Percentiles rank a stretch among this genome's conserved stretches.
phyloP scores from a whole-genome alignment of 2,113 vertebrate genomes.

The Scolopax mira region DNA sequence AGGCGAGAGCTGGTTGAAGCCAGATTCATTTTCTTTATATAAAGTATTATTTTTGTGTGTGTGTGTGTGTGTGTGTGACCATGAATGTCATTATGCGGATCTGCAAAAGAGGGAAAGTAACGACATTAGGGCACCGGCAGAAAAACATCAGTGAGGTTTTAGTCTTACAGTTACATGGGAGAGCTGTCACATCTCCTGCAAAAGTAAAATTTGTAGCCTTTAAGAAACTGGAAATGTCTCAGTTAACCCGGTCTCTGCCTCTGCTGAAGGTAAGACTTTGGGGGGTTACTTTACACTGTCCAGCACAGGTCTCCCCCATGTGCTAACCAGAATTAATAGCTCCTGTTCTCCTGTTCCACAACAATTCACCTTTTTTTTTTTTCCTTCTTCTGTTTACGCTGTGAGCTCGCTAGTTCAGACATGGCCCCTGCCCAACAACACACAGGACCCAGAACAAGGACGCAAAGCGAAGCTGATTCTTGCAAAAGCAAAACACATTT shows the following conservation, averaged over 20 bases:
- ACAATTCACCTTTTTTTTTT: not conserved
- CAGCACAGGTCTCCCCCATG: not conserved
- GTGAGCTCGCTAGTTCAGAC: not conserved
- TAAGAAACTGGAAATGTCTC: not conserved
- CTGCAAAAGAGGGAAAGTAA: not conserved
- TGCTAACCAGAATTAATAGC: not conserved
- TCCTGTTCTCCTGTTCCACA: not conserved
- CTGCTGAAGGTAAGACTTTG: not conserved
- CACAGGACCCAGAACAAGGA: not conserved
- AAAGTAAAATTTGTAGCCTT: not conserved
- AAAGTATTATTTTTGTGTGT: not conserved
- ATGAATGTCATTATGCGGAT: slow-evolving; percentile 7
- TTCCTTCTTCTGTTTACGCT: not conserved
- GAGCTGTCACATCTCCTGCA: not conserved
- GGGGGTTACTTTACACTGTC: not conserved
- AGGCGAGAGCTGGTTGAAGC: slow-evolving; percentile 13
- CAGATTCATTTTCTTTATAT: slow-evolving; percentile 43
- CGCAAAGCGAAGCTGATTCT: not conserved
- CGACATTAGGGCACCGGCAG: not conserved
- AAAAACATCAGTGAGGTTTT: not conserved
- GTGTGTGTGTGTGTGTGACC: not conserved
- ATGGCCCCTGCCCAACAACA: not conserved
- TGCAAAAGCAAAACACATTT: not conserved
- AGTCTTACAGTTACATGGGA: not conserved
- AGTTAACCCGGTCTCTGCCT: not conserved